Evolutionary conservation across 2,888 invertebrate species (phyloP), one percentile per base, ranked within the genome.

Genomic region (Caenorhabditis doughertyi): DNA sequence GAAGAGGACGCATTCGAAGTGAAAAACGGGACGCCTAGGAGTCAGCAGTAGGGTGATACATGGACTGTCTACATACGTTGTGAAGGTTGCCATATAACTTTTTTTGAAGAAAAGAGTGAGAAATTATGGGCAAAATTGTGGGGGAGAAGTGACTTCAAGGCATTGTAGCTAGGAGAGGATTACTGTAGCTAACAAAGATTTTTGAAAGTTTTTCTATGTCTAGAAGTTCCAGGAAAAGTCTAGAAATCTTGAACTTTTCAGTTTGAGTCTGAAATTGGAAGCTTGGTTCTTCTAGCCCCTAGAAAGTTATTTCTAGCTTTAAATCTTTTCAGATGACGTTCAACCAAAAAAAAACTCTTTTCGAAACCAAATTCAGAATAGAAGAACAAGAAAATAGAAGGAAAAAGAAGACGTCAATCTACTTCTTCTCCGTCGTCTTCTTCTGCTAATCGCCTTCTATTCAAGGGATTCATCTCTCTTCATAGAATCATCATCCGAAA

Each of bases 381-480:
- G 55, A 55, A 27, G 39, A 16, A 21, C 29, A 44, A 23, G 23
- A 35, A 65, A 42, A 39, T n/a, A 23, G 27, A 32, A 35, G 56
- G 21, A 32, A 21, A 35, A 32, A 64, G 79, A 80, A 80, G 80
- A 73, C 79, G 67, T 67, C 74, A 76, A 53, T 53, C 58, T 32
- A 4, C 9, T 62, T 21, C 32, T 49, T 13, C 47, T 49, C 42
- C 25, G 7, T 51, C 3, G 25, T 62, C 27, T n/a, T 29, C 65
- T 13, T 21, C 29, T 58, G 18, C 68, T 76, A 76, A 76, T 76
- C 76, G 76, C 76, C 67, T 51, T 67, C 76, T 68, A 76, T 76
- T 68, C 76, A 76, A 68, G 76, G 76, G 76, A 76, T 76, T 76
- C 76, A 29, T 42, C n/a, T n/a, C n/a, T n/a, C n/a, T 72, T 49